Evolutionary conservation across 2,888 invertebrate genomes (phyloP).

Genomic region (Campaea margaritaria): DNA sequence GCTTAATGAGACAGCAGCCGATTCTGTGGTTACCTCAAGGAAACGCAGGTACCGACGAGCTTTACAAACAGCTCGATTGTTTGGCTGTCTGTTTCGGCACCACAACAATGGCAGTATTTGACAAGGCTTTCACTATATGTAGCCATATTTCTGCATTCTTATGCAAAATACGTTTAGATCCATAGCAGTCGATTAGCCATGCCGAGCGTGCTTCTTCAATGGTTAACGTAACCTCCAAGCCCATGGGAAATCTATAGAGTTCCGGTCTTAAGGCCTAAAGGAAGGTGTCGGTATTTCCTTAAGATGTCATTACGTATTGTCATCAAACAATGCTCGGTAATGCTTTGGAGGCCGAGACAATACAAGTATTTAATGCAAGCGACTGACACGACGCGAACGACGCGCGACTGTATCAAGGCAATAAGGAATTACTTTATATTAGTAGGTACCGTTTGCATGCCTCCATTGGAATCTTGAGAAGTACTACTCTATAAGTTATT

Average conservation of each 20-base stretch:
- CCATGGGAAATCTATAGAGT: slow-evolving; percentile 1
- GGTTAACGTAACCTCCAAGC: background rate
- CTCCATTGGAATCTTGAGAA: background rate
- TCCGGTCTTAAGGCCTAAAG: slow-evolving; percentile 4
- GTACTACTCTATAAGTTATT: background rate
- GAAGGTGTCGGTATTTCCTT: background rate
- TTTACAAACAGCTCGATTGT: background rate
- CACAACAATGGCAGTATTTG: background rate
- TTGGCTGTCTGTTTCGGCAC: background rate
- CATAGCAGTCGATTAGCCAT: background rate
- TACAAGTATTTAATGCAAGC: background rate
- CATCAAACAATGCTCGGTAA: background rate
- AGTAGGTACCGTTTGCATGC: no score
- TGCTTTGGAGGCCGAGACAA: background rate
- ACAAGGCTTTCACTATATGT: no score
- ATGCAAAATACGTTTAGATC: no score
- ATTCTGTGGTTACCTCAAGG: slow-evolving; percentile 28
- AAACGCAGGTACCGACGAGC: slow-evolving; percentile 7
- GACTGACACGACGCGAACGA: background rate
- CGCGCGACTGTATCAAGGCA: no score
- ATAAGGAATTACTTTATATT: no score
- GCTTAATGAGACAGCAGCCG: slow-evolving; percentile 25
- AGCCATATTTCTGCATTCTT: no score
- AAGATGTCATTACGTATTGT: background rate
- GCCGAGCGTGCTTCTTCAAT: slow-evolving; percentile 1